Evolutionary conservation across 2,113 vertebrate genomes (phyloP), one percentile per base, ranked within the genome.

Genomic region (Rhea pennata): DNA sequence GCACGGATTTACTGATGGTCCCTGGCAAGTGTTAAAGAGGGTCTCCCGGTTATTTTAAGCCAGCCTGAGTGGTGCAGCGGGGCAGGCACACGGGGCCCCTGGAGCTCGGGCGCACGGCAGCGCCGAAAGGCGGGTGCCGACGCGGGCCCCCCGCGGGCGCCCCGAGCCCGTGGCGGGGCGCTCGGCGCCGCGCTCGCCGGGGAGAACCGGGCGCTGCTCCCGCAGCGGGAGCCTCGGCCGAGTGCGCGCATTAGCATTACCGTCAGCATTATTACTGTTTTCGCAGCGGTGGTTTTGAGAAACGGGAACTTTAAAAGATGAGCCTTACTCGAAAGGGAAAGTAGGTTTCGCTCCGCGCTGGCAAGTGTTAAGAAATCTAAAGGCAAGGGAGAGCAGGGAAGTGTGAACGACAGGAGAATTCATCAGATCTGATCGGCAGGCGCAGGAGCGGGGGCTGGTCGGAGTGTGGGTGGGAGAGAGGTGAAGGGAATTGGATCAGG

Each of bases 241-340:
- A 46, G 71, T 23, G 72, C 16, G 56, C 14, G 40, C 22, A 15
- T 9, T 16, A n/a, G 61, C 61, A 8, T 29, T 76, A 1, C 33
- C 46, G 0, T 16, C 9, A 1, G 8, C 0, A 2, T 6, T 11
- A 0, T 7, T 2, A 19, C 46, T 48, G 9, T 16, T 59, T 33
- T 31, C 56, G 4, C 46, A 54, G 73, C 86, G 58, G n/a, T 9
- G 67, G 42, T 21, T 44, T 92, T 61, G 56, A 70, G 85, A 80
- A 96, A 93, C 40, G 62, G 77, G 91, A 97, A 93, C 94, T 97
- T 96, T 53, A 24, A 78, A 84, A 96, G 88, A 77, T 31, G 87
- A 94, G 59, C 29, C 46, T 54, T 8, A 26, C 62, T 88, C 15
- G 82, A 77, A 29, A 51, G 77, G 84, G 54, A 58, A 20, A 59